These are phyloP conservation scores for Drosophila hydei DNA, from an alignment of 1,140 invertebrate species.

Conservation along the genomic window DNA sequence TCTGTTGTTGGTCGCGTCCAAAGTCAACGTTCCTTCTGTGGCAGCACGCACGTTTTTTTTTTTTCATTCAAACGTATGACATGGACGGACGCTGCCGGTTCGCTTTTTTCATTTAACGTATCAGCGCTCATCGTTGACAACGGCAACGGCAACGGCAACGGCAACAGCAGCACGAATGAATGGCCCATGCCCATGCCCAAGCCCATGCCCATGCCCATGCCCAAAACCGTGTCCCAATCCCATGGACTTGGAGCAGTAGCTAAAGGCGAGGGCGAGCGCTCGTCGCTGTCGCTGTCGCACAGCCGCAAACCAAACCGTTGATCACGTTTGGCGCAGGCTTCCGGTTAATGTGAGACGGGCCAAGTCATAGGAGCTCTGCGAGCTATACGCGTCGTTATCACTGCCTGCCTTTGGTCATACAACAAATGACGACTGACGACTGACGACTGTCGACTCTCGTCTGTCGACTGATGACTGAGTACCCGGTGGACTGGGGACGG, in stretches of 20 bases:
- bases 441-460: slow-evolving; percentile 20
- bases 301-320: slow-evolving; percentile 80
- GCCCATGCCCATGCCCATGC: slow-evolving; percentile 21
- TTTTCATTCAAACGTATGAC: slow-evolving; percentile 75
- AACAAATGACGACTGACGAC: slow-evolving; percentile 22
- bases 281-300: slow-evolving; percentile 28
- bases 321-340: slow-evolving; percentile 84
- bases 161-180: slow-evolving; percentile 67
- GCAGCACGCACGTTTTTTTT: slow-evolving; percentile 78
- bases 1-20: slow-evolving; percentile 42
- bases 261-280: slow-evolving; percentile 42
- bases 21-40: slow-evolving; percentile 83
- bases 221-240: slow-evolving; percentile 26
- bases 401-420: slow-evolving; percentile 53
- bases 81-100: slow-evolving; percentile 59
- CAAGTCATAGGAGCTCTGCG: slow-evolving; percentile 54
- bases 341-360: slow-evolving; percentile 71
- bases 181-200: slow-evolving; percentile 53
- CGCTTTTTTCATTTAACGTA: slow-evolving; percentile 69
- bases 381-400: slow-evolving; percentile 32
- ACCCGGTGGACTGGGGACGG: background rate
- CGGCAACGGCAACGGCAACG: background rate
- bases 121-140: slow-evolving; percentile 80
- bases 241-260: slow-evolving; percentile 54
- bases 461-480: slow-evolving; percentile 32